Evolutionary conservation across 2,888 invertebrate species (phyloP).

Genomic region (Lissocephala sabroskyi): DNA sequence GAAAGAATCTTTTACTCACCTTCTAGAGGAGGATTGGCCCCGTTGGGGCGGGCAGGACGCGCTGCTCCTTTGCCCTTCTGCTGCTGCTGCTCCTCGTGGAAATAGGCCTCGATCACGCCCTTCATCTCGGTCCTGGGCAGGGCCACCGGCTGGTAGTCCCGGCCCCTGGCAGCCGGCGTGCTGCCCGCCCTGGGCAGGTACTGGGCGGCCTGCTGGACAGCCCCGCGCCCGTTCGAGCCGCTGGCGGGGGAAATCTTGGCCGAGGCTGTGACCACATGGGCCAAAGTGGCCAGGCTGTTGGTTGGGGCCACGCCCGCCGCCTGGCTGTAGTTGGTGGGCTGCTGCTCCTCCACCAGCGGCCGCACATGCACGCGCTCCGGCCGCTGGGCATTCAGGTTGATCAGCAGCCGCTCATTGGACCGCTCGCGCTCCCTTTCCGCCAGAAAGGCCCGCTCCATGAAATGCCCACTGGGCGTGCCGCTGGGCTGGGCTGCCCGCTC

Average conservation of each 20-base stretch:
- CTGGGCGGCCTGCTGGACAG: constrained; percentile 40
- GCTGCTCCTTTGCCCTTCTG: no score
- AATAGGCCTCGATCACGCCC: constrained; percentile 81
- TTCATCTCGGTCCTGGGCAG: constrained; percentile 81
- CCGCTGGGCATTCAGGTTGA: constrained; percentile 75
- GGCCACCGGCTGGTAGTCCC: constrained; percentile 71
- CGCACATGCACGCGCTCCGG: constrained; percentile 77
- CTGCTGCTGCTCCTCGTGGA: constrained; percentile 78
- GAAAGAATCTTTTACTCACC: constrained; percentile 44
- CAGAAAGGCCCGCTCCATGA: constrained; percentile 52
- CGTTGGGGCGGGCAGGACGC: constrained; percentile 68
- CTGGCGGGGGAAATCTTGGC: constrained; percentile 13
- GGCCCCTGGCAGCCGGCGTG: constrained; percentile 15
- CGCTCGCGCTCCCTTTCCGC: constrained; percentile 26
- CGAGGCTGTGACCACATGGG: constrained; percentile 54
- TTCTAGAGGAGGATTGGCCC: constrained; percentile 71
- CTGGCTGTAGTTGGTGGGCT: constrained; percentile 51
- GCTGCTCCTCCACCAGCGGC: constrained; percentile 67
- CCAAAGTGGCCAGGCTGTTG: constrained; percentile 69
- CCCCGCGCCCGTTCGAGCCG: constrained; percentile 57
- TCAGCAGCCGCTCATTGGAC: constrained; percentile 72
- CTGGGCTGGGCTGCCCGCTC: constrained; percentile 3
- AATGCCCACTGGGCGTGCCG: constrained; percentile 24
- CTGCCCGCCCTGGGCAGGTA: constrained; percentile 7
- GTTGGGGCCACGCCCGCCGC: constrained; percentile 71